Evolutionary conservation across 2,888 invertebrate genomes (phyloP), one percentile per base, ranked within the genome.

Genomic region (Matsumyia berberina): DNA sequence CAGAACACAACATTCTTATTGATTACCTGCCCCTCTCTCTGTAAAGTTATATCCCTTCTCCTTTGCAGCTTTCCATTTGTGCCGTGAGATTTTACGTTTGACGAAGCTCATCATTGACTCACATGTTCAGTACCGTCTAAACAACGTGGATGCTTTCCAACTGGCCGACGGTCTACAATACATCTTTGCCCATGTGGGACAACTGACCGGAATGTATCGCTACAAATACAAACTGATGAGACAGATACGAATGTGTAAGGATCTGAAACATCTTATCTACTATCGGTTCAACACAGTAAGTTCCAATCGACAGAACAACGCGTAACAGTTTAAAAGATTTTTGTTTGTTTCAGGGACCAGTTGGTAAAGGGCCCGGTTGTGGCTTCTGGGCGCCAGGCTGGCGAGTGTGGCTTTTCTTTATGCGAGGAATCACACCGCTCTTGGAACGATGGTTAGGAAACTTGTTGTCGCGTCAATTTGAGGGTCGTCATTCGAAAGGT

Each of bases 231-330:
- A 99, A 92, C 93, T 99, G 70, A 99, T 99, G 99, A 94, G 98
- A 89, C 99, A 99, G 93, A 99, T 99, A 88, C 93, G 99, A 62
- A 99, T 99, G 99, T 99, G 99, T 94, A 99, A 99, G 92, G 99
- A 99, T 93, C 93, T 99, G 88, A 99, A 99, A 90, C 99, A 99
- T 94, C 93, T 99, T 87, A 98, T 99, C 88, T 99, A 99, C 92
- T 99, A 99, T 93, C 94, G 99, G 85, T 99, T 99, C 92, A 99
- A 99, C 91, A 99, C 99, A 60, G 97, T 97, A 91, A 94, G 95
- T 94, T 57, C 31, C 31, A 60, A 35, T 3, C 0, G 8, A 58
- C 2, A 11, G 42, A 78, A 55, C 29, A 1, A 3, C 33, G 51
- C 29, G 11, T 29, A 51, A 44, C 44, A 76, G 39, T 62, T 44